Evolutionary conservation across 2,797 vertebrate species (phyloP).

Genomic region (Eleutherodactylus coqui): DNA sequence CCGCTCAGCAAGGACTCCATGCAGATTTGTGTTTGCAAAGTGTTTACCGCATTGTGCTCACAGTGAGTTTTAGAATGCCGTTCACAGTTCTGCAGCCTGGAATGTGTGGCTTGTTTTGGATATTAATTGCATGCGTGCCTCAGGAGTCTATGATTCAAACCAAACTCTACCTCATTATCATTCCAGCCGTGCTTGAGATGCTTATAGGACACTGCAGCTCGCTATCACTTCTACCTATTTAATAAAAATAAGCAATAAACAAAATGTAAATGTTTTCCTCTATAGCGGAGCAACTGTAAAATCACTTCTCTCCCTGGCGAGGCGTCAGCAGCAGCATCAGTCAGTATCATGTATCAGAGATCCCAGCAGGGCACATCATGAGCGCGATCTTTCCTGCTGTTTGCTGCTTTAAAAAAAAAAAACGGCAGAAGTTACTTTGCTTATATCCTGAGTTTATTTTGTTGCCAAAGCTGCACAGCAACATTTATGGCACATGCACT

Average conservation of each 20-base stretch:
- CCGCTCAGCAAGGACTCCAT: neutral
- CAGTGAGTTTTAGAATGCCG: conserved; percentile 40
- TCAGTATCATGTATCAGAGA: conserved; percentile 56
- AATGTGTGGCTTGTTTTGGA: conserved; percentile 41
- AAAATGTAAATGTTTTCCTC: conserved; percentile 52
- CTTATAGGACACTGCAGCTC: conserved; percentile 19
- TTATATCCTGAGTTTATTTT: conserved; percentile 51
- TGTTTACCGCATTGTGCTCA: conserved; percentile 30
- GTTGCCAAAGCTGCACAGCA: conserved; percentile 10
- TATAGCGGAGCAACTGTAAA: conserved; percentile 37
- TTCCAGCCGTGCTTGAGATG: conserved; percentile 16
- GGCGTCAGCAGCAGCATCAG: conserved; percentile 38
- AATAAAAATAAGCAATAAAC: conserved; percentile 61
- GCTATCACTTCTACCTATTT: conserved; percentile 42
- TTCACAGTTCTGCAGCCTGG: conserved; percentile 41
- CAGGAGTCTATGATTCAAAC: conserved; percentile 39
- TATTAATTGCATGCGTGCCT: conserved; percentile 53
- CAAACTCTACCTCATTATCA: conserved; percentile 53
- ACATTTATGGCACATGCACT: neutral
- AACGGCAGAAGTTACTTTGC: conserved; percentile 48
- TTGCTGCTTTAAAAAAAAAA: conserved; percentile 53
- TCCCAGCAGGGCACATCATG: conserved; percentile 54
- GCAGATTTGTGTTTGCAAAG: conserved; percentile 36
- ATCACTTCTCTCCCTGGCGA: conserved; percentile 35
- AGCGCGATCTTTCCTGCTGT: conserved; percentile 54